phyloP scores from a whole-genome alignment of 2,888 invertebrate genomes.

The Rhingia campestris region DNA sequence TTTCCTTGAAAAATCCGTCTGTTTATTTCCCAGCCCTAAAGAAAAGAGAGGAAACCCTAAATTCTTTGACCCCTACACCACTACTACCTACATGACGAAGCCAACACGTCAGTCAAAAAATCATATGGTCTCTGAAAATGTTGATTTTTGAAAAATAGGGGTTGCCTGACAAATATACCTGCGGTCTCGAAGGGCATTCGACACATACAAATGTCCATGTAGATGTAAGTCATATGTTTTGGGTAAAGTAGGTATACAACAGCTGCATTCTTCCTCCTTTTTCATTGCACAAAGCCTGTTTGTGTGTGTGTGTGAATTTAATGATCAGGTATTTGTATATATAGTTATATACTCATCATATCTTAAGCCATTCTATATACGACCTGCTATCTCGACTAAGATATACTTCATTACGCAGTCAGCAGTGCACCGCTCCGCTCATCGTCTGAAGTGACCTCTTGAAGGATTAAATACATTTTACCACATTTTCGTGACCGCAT shows the following conservation, averaged over 20 bases:
- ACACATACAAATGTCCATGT: not conserved
- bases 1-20: not conserved
- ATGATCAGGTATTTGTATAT: conserved; percentile 8
- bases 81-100: not conserved
- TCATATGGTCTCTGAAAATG: conserved; percentile 3
- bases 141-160: not conserved
- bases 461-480: conserved; percentile 23
- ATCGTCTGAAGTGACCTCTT: conserved; percentile 11
- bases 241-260: conserved; percentile 2
- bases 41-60: conserved; percentile 1
- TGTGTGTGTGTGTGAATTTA: conserved; percentile 1
- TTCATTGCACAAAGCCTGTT: not conserved
- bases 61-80: conserved; percentile 19
- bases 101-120: conserved; percentile 17
- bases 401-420: conserved; percentile 32
- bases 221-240: not conserved
- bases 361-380: conserved; percentile 16
- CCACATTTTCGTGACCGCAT: not conserved
- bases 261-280: conserved; percentile 18
- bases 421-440: conserved; percentile 40
- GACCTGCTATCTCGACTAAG: conserved; percentile 26
- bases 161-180: conserved; percentile 15
- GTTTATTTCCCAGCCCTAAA: conserved; percentile 8
- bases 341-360: not conserved
- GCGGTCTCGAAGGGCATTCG: conserved; percentile 1